phyloP scores from a whole-genome alignment of 2,888 invertebrate species.

The Trypoxylon attenuatum region DNA sequence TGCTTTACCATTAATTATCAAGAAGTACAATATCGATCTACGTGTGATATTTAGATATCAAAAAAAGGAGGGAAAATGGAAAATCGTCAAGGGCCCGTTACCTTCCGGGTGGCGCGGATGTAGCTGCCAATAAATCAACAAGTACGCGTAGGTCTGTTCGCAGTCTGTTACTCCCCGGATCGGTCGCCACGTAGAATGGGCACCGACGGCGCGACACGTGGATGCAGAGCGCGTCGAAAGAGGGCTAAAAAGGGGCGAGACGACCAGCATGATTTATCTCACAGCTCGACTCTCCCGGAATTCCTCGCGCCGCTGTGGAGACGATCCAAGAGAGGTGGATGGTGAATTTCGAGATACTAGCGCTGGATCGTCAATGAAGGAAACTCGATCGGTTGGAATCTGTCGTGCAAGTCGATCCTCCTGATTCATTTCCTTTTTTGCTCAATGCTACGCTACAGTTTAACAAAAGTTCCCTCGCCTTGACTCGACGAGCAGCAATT shows the following conservation, averaged over 20 bases:
- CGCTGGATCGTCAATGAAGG: background rate
- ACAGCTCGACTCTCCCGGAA: slow-evolving; percentile 36
- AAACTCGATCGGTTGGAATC: slow-evolving; percentile 45
- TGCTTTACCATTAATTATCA: too few relatives aligned
- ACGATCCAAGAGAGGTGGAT: background rate
- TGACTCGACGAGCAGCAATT: too few relatives aligned
- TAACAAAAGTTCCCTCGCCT: too few relatives aligned
- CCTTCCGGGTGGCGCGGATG: slow-evolving; percentile 39
- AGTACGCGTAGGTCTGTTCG: slow-evolving; percentile 48
- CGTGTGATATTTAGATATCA: too few relatives aligned
- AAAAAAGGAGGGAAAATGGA: too few relatives aligned
- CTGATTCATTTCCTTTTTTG: background rate
- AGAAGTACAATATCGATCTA: too few relatives aligned
- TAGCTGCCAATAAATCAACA: slow-evolving; percentile 60
- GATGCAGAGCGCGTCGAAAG: slow-evolving; percentile 33
- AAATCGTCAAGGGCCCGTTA: slow-evolving; percentile 22
- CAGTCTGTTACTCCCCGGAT: slow-evolving; percentile 43
- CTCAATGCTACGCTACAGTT: too few relatives aligned
- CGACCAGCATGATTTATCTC: slow-evolving; percentile 50
- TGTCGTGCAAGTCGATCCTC: slow-evolving; percentile 10
- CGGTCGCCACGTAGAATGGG: slow-evolving; percentile 13
- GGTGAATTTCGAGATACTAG: background rate
- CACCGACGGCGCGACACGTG: background rate
- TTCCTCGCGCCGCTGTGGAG: slow-evolving; percentile 19
- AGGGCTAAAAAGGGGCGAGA: slow-evolving; percentile 29